Conservation (phyloP, 2,797 vertebrate species). For the Nannoperca australis region DNA sequence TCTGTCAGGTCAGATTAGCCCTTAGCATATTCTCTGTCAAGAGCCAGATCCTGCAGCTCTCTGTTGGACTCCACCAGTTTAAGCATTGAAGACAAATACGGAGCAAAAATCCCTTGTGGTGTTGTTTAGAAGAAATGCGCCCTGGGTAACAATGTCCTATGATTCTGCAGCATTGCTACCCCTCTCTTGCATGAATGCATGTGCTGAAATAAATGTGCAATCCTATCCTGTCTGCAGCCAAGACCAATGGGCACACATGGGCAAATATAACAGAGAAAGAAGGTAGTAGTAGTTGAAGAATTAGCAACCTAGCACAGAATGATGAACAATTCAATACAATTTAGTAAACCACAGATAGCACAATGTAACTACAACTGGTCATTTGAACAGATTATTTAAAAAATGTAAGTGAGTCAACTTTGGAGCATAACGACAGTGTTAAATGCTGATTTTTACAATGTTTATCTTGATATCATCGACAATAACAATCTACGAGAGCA, state of each 20-base stretch:
- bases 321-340: background rate
- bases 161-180: conserved; percentile 8
- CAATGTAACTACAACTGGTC: background rate
- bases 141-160: conserved; percentile 2
- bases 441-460: too few relatives aligned
- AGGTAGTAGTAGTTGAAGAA: background rate
- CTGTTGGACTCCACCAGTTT: background rate
- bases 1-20: conserved; percentile 37
- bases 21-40: background rate
- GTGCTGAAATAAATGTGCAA: background rate
- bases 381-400: too few relatives aligned
- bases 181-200: background rate
- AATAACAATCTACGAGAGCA: too few relatives aligned
- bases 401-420: too few relatives aligned
- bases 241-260: background rate
- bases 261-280: background rate
- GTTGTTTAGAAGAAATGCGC: conserved; percentile 1
- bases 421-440: too few relatives aligned
- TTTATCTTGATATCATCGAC: too few relatives aligned
- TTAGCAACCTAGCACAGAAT: background rate
- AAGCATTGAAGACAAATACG: background rate
- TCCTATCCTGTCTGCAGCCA: background rate
- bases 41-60: conserved; percentile 21
- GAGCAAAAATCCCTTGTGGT: conserved; percentile 6
- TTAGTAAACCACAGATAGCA: background rate